Percentiles rank a stretch among this genome's conserved stretches.
Conservation (phyloP, 1,140 invertebrate genomes). For the Radopholus similis region DNA sequence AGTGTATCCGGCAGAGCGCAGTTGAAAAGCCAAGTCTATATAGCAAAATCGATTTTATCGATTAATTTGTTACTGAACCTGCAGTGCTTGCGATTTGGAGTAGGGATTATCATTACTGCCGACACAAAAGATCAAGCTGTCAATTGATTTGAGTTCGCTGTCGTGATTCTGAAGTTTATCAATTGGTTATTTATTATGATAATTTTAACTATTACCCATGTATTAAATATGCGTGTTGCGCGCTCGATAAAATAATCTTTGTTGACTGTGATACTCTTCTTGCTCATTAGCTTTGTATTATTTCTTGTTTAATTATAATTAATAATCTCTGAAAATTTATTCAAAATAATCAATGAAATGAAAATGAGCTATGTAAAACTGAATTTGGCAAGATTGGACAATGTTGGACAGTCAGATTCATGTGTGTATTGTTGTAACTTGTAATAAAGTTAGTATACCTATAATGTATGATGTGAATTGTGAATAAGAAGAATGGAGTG, state of each 20-base stretch:
- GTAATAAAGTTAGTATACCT: too few species aligned
- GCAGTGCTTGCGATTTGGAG: conserved; percentile 49
- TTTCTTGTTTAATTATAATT: too few species aligned
- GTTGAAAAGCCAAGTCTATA: conserved; percentile 89
- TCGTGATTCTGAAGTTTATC: conserved; percentile 36
- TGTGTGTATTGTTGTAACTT: too few species aligned
- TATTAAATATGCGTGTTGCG: conserved; percentile 36
- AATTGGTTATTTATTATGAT: conserved; percentile 19
- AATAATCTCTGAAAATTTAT: too few species aligned
- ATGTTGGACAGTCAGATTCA: too few species aligned
- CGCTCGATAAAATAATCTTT: conserved; percentile 45
- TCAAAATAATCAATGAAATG: too few species aligned
- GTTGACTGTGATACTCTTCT: conserved; percentile 23
- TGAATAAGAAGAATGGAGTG: too few species aligned
- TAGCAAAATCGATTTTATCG: neutral
- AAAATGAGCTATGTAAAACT: too few species aligned
- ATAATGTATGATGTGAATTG: too few species aligned
- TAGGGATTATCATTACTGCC: conserved; percentile 35
- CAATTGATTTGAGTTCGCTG: conserved; percentile 16
- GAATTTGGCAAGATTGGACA: too few species aligned
- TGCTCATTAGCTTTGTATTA: too few species aligned
- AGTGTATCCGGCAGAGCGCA: conserved; percentile 94
- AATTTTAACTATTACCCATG: conserved; percentile 33
- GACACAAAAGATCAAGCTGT: conserved; percentile 31
- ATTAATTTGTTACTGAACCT: conserved; percentile 23